phyloP scores from a whole-genome alignment of 2,113 vertebrate species.

The Ondatra zibethicus region DNA sequence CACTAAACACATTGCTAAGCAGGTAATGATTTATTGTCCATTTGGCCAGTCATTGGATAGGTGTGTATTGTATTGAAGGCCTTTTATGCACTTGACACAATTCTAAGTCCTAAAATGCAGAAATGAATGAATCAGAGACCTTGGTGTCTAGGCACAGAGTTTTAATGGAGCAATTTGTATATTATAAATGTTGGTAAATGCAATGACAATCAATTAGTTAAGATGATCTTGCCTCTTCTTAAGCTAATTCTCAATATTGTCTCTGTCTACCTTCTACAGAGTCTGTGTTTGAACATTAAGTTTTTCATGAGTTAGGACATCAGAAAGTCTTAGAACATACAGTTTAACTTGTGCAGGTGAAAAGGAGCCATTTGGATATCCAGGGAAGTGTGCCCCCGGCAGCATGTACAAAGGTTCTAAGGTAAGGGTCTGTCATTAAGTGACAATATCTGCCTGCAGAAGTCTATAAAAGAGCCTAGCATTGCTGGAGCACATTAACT shows the following conservation, averaged over 20 bases:
- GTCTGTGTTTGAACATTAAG: neutral
- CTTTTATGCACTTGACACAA: neutral
- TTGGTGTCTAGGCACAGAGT: neutral
- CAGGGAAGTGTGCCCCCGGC: neutral
- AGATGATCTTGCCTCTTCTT: neutral
- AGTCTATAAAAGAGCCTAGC: neutral
- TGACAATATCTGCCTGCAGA: neutral
- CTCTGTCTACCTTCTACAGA: neutral
- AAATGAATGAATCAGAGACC: neutral
- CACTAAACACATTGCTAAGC: neutral
- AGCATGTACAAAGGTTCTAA: neutral
- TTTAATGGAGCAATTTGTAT: slow-evolving; percentile 44
- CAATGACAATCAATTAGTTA: neutral
- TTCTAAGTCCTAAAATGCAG: slow-evolving; percentile 22
- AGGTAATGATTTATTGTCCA: slow-evolving; percentile 4
- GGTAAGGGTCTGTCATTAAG: neutral
- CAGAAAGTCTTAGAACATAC: neutral
- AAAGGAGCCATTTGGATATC: neutral
- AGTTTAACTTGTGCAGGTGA: neutral
- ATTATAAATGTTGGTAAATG: neutral
- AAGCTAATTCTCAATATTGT: neutral
- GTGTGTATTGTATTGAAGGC: neutral
- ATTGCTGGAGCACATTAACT: neutral
- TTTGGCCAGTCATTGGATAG: neutral
- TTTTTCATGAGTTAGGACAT: neutral